Evolutionary conservation across 2,113 vertebrate genomes (phyloP).

Genomic region (Delphinus delphis): DNA sequence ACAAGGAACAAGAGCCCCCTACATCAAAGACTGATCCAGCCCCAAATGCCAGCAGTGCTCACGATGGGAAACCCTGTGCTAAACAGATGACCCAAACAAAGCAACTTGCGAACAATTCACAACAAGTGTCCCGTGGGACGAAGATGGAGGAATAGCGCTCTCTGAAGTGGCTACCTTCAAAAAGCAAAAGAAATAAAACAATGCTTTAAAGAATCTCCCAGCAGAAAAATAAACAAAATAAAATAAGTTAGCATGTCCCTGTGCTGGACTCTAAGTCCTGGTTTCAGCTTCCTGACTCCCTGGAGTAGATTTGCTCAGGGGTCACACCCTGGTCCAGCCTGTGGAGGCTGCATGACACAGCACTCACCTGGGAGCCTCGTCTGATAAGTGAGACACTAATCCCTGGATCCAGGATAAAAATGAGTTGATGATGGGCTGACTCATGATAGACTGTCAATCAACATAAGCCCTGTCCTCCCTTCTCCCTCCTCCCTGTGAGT

Average conservation of each 20-base stretch:
- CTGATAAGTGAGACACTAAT: neutral
- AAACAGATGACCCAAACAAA: neutral
- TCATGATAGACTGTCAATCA: rapidly evolving
- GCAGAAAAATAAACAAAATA: neutral
- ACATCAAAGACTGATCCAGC: neutral
- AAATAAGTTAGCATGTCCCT: neutral
- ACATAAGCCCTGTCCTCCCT: neutral
- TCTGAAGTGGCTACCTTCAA: neutral
- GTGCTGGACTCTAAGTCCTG: neutral
- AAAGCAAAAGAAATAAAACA: neutral
- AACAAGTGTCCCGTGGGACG: neutral
- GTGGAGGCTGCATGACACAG: neutral
- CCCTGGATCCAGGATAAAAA: neutral
- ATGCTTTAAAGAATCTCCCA: neutral
- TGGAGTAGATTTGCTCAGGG: neutral
- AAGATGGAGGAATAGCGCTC: neutral
- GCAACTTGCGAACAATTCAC: neutral
- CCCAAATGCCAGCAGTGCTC: neutral
- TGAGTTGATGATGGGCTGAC: too few species aligned
- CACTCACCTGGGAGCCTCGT: rapidly evolving
- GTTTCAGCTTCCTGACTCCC: neutral
- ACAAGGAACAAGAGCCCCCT: neutral
- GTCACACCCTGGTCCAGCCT: neutral
- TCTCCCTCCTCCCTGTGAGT: neutral
- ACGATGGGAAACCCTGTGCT: neutral